These are phyloP conservation scores for Australoheros scitulus DNA, from an alignment of 2,113 vertebrate genomes.

Conservation along the genomic window DNA sequence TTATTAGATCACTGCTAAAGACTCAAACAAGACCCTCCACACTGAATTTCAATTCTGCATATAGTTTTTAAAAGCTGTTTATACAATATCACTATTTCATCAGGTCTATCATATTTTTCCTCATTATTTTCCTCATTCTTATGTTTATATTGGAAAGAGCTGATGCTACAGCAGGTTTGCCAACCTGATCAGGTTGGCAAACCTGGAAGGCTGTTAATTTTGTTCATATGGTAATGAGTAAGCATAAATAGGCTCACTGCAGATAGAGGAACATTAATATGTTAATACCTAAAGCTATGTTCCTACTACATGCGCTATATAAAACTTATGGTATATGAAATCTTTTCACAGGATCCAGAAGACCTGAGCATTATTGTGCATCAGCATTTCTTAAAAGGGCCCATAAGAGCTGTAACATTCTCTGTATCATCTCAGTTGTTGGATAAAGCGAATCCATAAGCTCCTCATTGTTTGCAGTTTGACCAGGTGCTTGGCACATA, in stretches of 20 bases:
- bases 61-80: constrained; percentile 15
- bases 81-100: background rate
- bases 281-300: constrained; percentile 1
- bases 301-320: background rate
- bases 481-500: constrained; percentile 83
- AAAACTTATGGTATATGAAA: background rate
- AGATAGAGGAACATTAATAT: constrained; percentile 11
- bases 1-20: constrained; percentile 75
- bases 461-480: constrained; percentile 82
- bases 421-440: constrained; percentile 72
- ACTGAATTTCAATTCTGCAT: constrained; percentile 30
- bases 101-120: background rate
- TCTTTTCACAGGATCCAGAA: constrained; percentile 27
- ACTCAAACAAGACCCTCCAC: constrained; percentile 65
- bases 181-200: background rate
- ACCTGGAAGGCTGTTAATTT: background rate
- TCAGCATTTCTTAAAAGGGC: constrained; percentile 72
- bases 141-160: background rate
- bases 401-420: constrained; percentile 67
- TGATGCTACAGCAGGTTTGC: background rate
- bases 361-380: constrained; percentile 61
- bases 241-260: background rate
- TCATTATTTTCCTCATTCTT: background rate
- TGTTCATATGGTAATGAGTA: constrained; percentile 9
- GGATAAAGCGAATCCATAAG: constrained; percentile 80